phyloP scores from a whole-genome alignment of 2,888 invertebrate genomes.

The Aquatica leii region DNA sequence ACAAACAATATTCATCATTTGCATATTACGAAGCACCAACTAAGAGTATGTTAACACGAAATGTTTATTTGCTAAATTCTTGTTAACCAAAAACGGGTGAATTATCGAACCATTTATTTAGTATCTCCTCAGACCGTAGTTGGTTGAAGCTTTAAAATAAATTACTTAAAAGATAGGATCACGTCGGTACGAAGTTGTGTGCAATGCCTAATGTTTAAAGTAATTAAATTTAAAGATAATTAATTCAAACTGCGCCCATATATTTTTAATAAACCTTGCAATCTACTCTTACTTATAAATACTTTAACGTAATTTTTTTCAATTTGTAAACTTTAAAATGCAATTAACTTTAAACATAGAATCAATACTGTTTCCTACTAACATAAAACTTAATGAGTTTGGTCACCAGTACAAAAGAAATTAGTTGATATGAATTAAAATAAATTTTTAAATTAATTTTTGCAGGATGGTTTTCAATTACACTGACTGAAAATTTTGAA shows the following conservation, averaged over 20 bases:
- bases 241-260: slow-evolving; percentile 26
- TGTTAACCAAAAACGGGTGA: slow-evolving; percentile 45
- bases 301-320: too few relatives aligned
- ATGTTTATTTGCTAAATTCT: slow-evolving; percentile 37
- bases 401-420: too few relatives aligned
- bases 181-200: slow-evolving; percentile 29
- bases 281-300: too few relatives aligned
- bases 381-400: too few relatives aligned
- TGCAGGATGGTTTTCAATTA: too few relatives aligned
- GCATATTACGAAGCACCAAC: slow-evolving; percentile 12
- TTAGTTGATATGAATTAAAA: too few relatives aligned
- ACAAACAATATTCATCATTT: neutral
- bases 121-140: slow-evolving; percentile 46
- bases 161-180: slow-evolving; percentile 43
- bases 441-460: too few relatives aligned
- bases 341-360: too few relatives aligned
- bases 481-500: too few relatives aligned
- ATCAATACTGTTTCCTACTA: too few relatives aligned
- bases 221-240: slow-evolving; percentile 34
- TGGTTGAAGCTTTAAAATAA: slow-evolving; percentile 42
- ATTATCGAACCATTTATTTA: slow-evolving; percentile 51
- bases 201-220: slow-evolving; percentile 26
- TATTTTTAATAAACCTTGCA: too few relatives aligned
- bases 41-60: slow-evolving; percentile 26
- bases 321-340: too few relatives aligned